Evolutionary conservation across 1,140 invertebrate species (phyloP).

Genomic region (Drosophila suzukii): DNA sequence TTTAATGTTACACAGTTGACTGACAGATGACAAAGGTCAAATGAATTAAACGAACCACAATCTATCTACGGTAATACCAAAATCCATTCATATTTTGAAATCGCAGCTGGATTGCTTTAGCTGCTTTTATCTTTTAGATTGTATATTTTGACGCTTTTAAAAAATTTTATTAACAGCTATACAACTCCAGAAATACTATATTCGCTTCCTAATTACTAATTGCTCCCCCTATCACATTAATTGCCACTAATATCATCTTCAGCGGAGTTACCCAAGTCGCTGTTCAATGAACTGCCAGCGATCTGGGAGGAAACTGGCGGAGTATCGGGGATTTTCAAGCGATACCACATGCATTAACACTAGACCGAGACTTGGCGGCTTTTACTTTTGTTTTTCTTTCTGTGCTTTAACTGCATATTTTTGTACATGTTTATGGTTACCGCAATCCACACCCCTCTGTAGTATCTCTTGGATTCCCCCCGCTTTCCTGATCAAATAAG

Average conservation of each 20-base stretch:
- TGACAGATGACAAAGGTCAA: slow-evolving; percentile 6
- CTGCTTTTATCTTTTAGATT: background rate
- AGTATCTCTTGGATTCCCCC: slow-evolving; percentile 1
- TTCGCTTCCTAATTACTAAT: slow-evolving; percentile 20
- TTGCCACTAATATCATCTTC: slow-evolving; percentile 28
- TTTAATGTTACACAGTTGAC: background rate
- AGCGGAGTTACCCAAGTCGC: slow-evolving; percentile 30
- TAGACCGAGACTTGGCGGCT: slow-evolving; percentile 63
- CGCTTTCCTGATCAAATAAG: slow-evolving; percentile 55
- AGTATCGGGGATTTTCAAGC: slow-evolving; percentile 22
- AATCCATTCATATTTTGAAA: background rate
- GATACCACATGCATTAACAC: slow-evolving; percentile 64
- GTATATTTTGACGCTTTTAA: background rate
- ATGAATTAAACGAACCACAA: too few species aligned
- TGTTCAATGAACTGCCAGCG: slow-evolving; percentile 37
- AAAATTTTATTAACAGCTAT: background rate
- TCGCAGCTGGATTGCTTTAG: background rate
- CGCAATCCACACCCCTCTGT: slow-evolving; percentile 1
- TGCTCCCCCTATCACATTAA: slow-evolving; percentile 12
- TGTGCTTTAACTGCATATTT: slow-evolving; percentile 69
- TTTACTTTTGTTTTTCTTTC: slow-evolving; percentile 72
- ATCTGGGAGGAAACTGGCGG: slow-evolving; percentile 1
- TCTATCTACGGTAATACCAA: background rate
- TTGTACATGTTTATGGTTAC: slow-evolving; percentile 62
- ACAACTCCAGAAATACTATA: slow-evolving; percentile 3